These are phyloP conservation scores for Hyperoplus lanceolatus DNA, from an alignment of 2,797 vertebrate genomes.

Conservation along the genomic window DNA sequence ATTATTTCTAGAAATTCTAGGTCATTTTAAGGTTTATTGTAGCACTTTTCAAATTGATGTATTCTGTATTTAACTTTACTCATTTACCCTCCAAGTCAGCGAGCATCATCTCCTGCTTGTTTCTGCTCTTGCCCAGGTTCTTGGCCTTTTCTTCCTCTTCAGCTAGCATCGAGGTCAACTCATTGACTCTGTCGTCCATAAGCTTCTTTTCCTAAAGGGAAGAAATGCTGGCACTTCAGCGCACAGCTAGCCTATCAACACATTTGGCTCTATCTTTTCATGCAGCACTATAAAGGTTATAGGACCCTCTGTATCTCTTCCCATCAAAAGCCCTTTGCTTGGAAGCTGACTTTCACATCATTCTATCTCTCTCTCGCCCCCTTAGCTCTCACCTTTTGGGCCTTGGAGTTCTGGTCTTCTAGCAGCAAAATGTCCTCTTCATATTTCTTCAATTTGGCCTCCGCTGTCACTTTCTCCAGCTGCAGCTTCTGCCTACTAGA, in stretches of 20 bases:
- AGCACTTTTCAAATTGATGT: neutral
- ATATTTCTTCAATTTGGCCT: slow-evolving; percentile 97
- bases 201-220: slow-evolving; percentile 93
- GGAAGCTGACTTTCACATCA: neutral
- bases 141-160: slow-evolving; percentile 99
- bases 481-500: slow-evolving; percentile 97
- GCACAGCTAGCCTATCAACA: neutral
- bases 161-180: slow-evolving; percentile 91
- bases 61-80: neutral
- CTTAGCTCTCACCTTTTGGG: slow-evolving; percentile 88
- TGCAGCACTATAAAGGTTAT: too few species aligned
- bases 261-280: neutral
- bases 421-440: slow-evolving; percentile 96
- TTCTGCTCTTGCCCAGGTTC: slow-evolving; percentile 95
- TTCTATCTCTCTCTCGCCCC: too few species aligned
- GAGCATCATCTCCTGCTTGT: slow-evolving; percentile 99
- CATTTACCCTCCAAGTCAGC: slow-evolving; percentile 93
- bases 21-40: neutral
- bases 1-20: neutral
- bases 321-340: too few species aligned
- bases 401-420: slow-evolving; percentile 98
- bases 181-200: slow-evolving; percentile 92
- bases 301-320: too few species aligned
- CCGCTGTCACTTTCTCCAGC: slow-evolving; percentile 97
- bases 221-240: neutral